These are phyloP conservation scores for Pedionomus torquatus DNA, from an alignment of 2,113 vertebrate species.

Conservation along the genomic window DNA sequence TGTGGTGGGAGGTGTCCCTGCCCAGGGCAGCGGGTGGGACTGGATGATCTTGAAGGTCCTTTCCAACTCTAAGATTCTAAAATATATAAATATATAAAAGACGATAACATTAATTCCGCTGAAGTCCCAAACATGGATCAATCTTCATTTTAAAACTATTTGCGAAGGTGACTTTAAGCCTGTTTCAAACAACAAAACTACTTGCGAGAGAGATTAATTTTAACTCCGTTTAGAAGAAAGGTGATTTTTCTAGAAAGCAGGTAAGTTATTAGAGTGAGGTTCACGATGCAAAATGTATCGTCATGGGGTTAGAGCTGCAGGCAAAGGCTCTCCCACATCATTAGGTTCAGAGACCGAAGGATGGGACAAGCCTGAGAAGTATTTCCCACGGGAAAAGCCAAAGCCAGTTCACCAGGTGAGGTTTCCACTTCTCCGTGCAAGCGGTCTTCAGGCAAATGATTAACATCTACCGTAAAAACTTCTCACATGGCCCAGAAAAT, in stretches of 20 bases:
- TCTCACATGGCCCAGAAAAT: background rate
- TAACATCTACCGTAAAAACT: background rate
- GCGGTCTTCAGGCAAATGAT: background rate
- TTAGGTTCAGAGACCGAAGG: background rate
- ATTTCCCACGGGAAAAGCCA: slow-evolving; percentile 32
- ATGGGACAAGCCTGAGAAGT: background rate
- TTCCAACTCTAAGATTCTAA: too few relatives aligned
- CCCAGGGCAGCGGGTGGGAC: too few relatives aligned
- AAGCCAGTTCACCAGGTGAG: background rate
- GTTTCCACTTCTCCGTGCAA: background rate
- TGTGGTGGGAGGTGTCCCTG: too few relatives aligned
- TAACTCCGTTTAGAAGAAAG: rapidly evolving
- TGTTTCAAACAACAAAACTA: too few relatives aligned
- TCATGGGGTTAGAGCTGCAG: background rate
- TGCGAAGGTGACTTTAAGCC: too few relatives aligned
- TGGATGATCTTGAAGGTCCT: too few relatives aligned
- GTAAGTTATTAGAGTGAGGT: background rate
- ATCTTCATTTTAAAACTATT: too few relatives aligned
- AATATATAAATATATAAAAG: too few relatives aligned
- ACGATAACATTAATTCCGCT: too few relatives aligned
- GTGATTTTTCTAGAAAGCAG: background rate
- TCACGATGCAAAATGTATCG: too few relatives aligned
- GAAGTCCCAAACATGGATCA: too few relatives aligned
- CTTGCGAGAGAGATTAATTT: background rate
- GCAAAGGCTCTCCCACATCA: rapidly evolving